Base-by-base conservation (phyloP, 2,113 vertebrate genomes). In the Rhinoderma darwinii region DNA sequence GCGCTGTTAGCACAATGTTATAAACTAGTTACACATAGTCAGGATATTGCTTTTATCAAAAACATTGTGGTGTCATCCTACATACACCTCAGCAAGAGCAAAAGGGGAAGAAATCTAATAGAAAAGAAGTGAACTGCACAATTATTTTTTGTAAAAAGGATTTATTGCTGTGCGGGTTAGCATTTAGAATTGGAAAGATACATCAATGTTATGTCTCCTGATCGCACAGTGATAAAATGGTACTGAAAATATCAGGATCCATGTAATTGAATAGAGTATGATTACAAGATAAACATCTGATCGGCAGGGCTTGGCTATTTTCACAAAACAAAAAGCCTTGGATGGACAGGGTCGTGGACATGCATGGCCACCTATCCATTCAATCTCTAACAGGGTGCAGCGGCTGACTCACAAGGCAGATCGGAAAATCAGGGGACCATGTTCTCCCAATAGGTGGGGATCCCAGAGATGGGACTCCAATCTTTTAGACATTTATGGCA, bases 181-280 rank as follows among this genome's bases (percentile, higher is more conserved):
- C 35, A 30, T 76, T 84, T 41, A 75, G 51, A 84, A 84, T 61
- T 59, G 50, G 35, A 84, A 54, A 75, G 37, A 84, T 84, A 84
- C n/a, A 84, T 84, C 83, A 84, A 22, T 18, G 72, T 84, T 44
- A 56, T 74, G 25, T 54, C 30, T 44, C 39, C 6, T 83, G 80
- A 83, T 37, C 30, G 27, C 68, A 83, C 50, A 15, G 32, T 74
- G 83, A 84, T 84, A 84, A 84, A 75, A 84, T 56, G 51, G n/a
- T 20, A 74, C 25, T 43, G 27, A 76, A 84, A 74, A 76, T 43
- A 84, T 84, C 39, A 76, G 39, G 59, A 35, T n/a, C 50, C 14
- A 27, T 77, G 54, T 76, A 75, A 78, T 75, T 84, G 61, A 59
- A 84, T 75, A 39, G 35, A 70, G 59, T 56, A 84, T 51, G 18